Conservation (phyloP, 2,888 invertebrate species). For the Scelioninae gen. 1 region DNA sequence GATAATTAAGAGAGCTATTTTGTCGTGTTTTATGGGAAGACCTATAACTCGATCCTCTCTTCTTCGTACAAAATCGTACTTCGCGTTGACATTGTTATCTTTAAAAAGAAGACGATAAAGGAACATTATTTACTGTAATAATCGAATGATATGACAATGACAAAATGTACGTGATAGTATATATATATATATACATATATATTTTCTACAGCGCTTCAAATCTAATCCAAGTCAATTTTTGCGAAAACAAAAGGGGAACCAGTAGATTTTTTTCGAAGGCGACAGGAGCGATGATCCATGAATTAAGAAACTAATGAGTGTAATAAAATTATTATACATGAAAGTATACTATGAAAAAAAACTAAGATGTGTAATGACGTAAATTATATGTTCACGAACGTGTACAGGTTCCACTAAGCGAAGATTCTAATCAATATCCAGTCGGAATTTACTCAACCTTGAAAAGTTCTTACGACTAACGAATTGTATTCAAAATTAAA, state of each 20-base stretch:
- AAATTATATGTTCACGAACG: constrained; percentile 70
- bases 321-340: constrained; percentile 70
- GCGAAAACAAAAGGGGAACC: background rate
- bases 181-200: constrained; percentile 38
- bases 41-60: constrained; percentile 39
- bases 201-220: constrained; percentile 44
- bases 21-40: constrained; percentile 46
- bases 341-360: constrained; percentile 75
- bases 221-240: constrained; percentile 43
- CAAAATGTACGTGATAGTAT: constrained; percentile 15
- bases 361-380: constrained; percentile 70
- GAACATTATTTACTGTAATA: background rate
- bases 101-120: background rate
- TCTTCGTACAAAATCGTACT: constrained; percentile 50
- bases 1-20: constrained; percentile 38
- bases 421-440: no score
- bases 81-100: constrained; percentile 15
- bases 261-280: constrained; percentile 46
- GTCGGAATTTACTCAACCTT: constrained; percentile 21
- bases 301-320: constrained; percentile 60
- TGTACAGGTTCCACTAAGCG: constrained; percentile 67
- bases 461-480: constrained; percentile 44
- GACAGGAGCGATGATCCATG: constrained; percentile 37
- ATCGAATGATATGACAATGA: constrained; percentile 8
- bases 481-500: no score